Base-by-base conservation (phyloP, 2,113 vertebrate genomes). In the Microtus oregoni region DNA sequence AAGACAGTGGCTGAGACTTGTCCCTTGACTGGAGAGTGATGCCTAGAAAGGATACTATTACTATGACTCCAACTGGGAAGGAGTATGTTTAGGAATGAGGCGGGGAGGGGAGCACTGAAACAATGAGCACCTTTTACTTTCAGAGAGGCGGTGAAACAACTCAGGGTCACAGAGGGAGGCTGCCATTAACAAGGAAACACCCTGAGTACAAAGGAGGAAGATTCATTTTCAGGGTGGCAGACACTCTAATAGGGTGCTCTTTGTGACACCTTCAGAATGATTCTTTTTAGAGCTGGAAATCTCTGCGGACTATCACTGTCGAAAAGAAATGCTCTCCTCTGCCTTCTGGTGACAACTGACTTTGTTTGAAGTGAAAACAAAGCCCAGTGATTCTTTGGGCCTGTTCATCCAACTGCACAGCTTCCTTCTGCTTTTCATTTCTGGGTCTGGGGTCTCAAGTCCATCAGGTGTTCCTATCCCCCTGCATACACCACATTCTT, bases 261-360 rank as follows among this genome's bases (percentile, higher is more conserved):
- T 98, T 96, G 95, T 96, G 47, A 83, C 91, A 92, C 96, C 89
- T 96, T 86, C 77, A 95, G 94, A 97, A 94, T 91, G 92, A n/a
- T 79, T 83, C 97, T 94, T 97, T 95, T 30, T 75, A 65, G 91
- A 65, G 28, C 61, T 85, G 20, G 86, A 72, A 73, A 89, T 91
- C 95, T 95, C 94, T 95, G 92, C 79, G 72, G 86, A 95, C 61
- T 35, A 78, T 82, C 76, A 0, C 68, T 95, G 86, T 77, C 26
- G 9, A 28, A 92, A 75, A 97, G 92, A 89, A 86, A 73, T 61
- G 65, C 75, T 76, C 65, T 90, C 83, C 44, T 6, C n/a, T 30
- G 67, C 89, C 95, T 97, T 75, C 93, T 92, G 85, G 61, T 86
- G 94, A 93, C 85, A 88, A 17, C 93, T 35, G 58, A 94, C 90